phyloP scores from a whole-genome alignment of 2,888 invertebrate species.

The Caprella mutica region DNA sequence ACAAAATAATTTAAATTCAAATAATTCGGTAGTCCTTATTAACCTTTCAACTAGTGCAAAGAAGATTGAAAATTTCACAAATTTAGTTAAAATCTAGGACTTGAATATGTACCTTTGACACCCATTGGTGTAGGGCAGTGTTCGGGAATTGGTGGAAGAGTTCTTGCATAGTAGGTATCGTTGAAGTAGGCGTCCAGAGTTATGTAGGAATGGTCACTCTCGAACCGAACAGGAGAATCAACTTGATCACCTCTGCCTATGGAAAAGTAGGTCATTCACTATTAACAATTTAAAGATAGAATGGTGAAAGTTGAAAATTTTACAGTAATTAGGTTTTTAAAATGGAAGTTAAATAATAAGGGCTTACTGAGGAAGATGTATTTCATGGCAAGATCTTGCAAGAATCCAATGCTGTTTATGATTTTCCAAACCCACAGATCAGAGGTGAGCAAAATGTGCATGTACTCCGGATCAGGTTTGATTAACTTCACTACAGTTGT shows the following conservation, averaged over 20 bases:
- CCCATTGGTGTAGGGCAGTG: constrained; percentile 43
- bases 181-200: constrained; percentile 40
- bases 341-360: background rate
- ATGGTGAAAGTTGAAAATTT: background rate
- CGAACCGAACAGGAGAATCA: constrained; percentile 40
- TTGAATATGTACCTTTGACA: constrained; percentile 39
- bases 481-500: constrained; percentile 10
- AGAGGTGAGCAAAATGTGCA: constrained; percentile 36
- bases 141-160: constrained; percentile 40
- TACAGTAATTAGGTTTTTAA: background rate
- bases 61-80: no score
- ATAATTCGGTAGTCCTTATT: no score
- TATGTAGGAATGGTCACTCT: constrained; percentile 39
- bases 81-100: no score
- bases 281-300: no score
- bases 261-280: no score
- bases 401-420: constrained; percentile 38
- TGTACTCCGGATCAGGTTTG: constrained; percentile 23
- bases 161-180: constrained; percentile 38
- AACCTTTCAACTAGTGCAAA: no score
- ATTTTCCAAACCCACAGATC: constrained; percentile 39
- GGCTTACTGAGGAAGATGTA: constrained; percentile 40
- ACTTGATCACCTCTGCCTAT: constrained; percentile 39
- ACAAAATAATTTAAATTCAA: no score
- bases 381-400: constrained; percentile 38